Percentiles rank a stretch among this genome's conserved stretches.
Evolutionary conservation across 2,888 invertebrate genomes (phyloP).

Genomic region (Acleris literana): DNA sequence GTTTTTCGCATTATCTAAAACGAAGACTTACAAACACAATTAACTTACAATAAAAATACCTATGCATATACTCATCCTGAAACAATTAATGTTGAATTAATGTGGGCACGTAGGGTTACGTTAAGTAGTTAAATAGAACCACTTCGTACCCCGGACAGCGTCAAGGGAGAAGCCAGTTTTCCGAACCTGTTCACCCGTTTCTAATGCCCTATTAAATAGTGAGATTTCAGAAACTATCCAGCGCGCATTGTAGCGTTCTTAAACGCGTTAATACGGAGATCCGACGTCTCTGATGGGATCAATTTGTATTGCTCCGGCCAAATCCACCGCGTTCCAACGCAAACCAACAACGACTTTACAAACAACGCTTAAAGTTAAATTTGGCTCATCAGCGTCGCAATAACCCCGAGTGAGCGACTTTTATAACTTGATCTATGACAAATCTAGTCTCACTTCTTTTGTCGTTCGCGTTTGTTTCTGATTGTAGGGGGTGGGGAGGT

Average conservation of each 20-base stretch:
- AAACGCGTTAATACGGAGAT: constrained; percentile 46
- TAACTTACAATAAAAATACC: no score
- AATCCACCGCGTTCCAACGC: constrained; percentile 46
- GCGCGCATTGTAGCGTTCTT: constrained; percentile 42
- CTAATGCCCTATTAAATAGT: constrained; percentile 65
- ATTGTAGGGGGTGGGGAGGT: constrained; percentile 40
- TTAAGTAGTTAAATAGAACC: neutral
- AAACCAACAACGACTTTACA: constrained; percentile 60
- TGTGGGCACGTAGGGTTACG: neutral
- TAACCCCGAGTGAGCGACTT: constrained; percentile 61
- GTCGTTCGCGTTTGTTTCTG: constrained; percentile 39
- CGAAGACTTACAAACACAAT: no score
- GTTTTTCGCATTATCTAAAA: no score
- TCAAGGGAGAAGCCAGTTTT: neutral
- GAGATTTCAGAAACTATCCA: constrained; percentile 61
- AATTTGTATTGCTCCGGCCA: constrained; percentile 73
- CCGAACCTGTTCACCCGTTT: constrained; percentile 3
- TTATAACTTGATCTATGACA: constrained; percentile 51
- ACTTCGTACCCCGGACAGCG: no score
- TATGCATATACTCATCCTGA: no score
- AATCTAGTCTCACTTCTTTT: constrained; percentile 38
- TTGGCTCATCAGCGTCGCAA: constrained; percentile 60
- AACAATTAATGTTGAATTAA: neutral
- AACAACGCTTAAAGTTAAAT: constrained; percentile 52
- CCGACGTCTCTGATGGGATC: constrained; percentile 50